Base-by-base conservation (phyloP, 2,113 vertebrate genomes). In the Alexandromys fortis region DNA sequence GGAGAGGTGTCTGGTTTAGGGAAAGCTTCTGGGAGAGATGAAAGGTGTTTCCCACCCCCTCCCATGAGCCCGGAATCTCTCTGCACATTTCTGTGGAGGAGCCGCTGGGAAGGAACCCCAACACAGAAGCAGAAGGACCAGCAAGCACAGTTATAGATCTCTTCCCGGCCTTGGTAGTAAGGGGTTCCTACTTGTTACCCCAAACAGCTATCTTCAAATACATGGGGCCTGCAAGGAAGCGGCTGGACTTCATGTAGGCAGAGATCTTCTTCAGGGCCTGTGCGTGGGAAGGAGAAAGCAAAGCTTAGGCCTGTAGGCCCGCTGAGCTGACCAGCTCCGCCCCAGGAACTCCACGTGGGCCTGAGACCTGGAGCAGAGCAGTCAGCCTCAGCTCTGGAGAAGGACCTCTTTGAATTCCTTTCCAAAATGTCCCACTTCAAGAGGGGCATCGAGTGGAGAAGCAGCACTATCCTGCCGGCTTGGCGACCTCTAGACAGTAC, bases 181-280 rank as follows among this genome's bases (percentile, higher is more conserved):
- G 7, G 26, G 8, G 17, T 22, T 22, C 5, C 61, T 92, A 94
- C 91, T 98, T 98, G 95, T 97, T 98, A 38, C 95, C 93, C 98
- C 98, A 99, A 8, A 63, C 38, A 33, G 98, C 98, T 26, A 72
- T 88, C 91, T 98, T 98, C 89, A 97, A 96, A 83, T 97, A 98
- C 61, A 98, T 19, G 13, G 98, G 98, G 26, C 85, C 89, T 73
- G 97, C 98, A 33, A 98, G 97, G 95, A 97, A 98, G 3, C 91
- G 77, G 85, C 94, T 97, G 70, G 98, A 99, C 96, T 99, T 99
- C 99, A 99, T 99, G 98, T 99, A 99, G 91, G 98, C 99, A 35
- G 98, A 97, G 76, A 99, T 99, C 96, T 99, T 99, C 91, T 99
- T 98, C 96, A 99, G 98, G 67, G 98, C 98, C 99, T 99, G 86